phyloP scores from a whole-genome alignment of 2,797 vertebrate genomes.

The Dromococcyx pavoninus region DNA sequence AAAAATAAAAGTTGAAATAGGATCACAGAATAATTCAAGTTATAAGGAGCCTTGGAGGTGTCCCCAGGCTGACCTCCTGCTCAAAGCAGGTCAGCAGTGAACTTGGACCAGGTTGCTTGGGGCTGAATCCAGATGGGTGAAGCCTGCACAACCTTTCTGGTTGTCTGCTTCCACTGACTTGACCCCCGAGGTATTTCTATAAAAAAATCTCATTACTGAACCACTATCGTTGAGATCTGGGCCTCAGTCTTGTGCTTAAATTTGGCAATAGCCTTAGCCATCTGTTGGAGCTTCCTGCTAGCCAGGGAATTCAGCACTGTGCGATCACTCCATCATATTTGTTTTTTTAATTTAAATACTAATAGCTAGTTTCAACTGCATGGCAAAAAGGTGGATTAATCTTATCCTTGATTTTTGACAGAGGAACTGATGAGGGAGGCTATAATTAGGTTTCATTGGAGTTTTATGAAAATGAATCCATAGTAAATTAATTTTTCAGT shows the following conservation, averaged over 20 bases:
- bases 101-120: not conserved
- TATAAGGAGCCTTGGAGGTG: not conserved
- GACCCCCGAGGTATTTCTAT: not conserved
- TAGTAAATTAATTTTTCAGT: conserved; percentile 61
- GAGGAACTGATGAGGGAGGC: conserved; percentile 36
- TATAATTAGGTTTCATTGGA: conserved; percentile 56
- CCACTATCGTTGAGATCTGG: not conserved
- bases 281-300: conserved; percentile 5
- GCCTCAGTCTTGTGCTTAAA: not conserved
- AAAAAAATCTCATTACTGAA: conserved; percentile 3
- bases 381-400: conserved; percentile 48
- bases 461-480: conserved; percentile 44
- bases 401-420: conserved; percentile 45
- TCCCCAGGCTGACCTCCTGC: not conserved
- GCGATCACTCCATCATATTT: conserved; percentile 17
- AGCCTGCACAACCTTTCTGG: not conserved
- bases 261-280: not conserved
- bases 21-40: not conserved
- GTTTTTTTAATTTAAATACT: conserved; percentile 59
- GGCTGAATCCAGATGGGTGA: not conserved
- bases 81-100: not conserved
- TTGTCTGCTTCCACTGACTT: not conserved
- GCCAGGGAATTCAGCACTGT: not conserved
- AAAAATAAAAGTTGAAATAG: not conserved
- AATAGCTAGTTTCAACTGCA: conserved; percentile 41